A percentile compares a stretch with the other conserved stretches of the same genome.
phyloP scores from a whole-genome alignment of 2,797 vertebrate genomes.

The Antennarius maculatus region DNA sequence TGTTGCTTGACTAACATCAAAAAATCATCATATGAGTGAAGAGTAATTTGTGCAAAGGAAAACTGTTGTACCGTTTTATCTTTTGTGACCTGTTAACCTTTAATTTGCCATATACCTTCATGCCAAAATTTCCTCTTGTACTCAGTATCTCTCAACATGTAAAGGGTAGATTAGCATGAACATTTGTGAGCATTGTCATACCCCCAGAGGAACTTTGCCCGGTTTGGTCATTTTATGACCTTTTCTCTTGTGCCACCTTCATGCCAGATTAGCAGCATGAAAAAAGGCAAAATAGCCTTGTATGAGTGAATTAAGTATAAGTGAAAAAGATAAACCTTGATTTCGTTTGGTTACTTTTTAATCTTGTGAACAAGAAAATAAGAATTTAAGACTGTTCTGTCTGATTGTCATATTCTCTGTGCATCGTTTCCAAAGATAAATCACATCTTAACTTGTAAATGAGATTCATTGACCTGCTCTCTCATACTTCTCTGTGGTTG shows the following conservation, averaged over 20 bases:
- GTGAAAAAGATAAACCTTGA: background rate
- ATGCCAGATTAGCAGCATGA: conserved; percentile 14
- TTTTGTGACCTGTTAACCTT: conserved; percentile 50
- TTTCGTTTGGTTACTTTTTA: background rate
- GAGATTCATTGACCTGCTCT: conserved; percentile 38
- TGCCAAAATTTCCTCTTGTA: conserved; percentile 26
- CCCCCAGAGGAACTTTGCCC: conserved; percentile 27
- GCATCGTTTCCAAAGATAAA: conserved; percentile 28
- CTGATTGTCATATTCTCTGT: conserved; percentile 15
- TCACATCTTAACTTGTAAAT: conserved; percentile 20
- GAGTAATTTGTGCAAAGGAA: background rate
- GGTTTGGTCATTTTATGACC: conserved; percentile 24
- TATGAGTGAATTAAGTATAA: background rate
- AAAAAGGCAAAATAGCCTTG: background rate
- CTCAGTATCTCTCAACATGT: conserved; percentile 35
- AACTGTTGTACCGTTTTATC: background rate
- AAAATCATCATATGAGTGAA: background rate
- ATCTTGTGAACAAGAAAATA: background rate
- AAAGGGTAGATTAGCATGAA: conserved; percentile 58
- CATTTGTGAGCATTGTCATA: conserved; percentile 27
- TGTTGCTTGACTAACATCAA: background rate
- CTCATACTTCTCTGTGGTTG: conserved; percentile 26
- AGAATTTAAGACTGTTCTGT: background rate
- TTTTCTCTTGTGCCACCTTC: conserved; percentile 20
- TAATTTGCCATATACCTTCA: conserved; percentile 30